Evolutionary conservation across 1,140 invertebrate genomes (phyloP), one percentile per base, ranked within the genome.

Genomic region (Asbolus verrucosus): DNA sequence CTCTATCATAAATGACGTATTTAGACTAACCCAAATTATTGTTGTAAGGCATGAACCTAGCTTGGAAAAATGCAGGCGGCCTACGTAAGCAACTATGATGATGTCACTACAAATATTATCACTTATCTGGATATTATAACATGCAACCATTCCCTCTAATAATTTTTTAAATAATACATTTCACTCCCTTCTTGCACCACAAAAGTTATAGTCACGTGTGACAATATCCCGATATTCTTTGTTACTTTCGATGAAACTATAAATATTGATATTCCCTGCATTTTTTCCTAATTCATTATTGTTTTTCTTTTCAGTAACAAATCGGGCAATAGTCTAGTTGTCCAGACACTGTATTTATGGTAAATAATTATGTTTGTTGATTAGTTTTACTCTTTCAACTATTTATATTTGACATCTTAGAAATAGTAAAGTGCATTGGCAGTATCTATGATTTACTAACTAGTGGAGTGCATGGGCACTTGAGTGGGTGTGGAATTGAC

Each of bases 381-480:
- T 65, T 39, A 19, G 4, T 65, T 14, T 65, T 65, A 24, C 18
- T 65, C 4, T 41, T 39, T 65, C 14, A 46, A 46, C 24, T 24
- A 46, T 46, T n/a, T 24, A 19, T 67, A 39, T 67, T 67, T 50
- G 60, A 60, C 60, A 21, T 46, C 39, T 63, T 69, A 63, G 43
- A 43, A 63, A 63, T 63, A 69, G 2, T 14, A 63, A 62, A 63
- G 67, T 63, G 67, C 60, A 46, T 43, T 63, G 67, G 41, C 60
- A 69, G 67, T 69, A 69, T 69, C 67, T 36, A 62, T 39, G 60
- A 18, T 73, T 71, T 78, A 81, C 79, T 82, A 82, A 82, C 79
- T 81, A 75, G 81, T 80, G 31, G 81, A 78, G 70, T 81, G 78
- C 77, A 80, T 78, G 72, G 79, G 77, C 74, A 82, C 77, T 78